Conservation (phyloP, 2,797 vertebrate species). For the Acridotheres tristis region DNA sequence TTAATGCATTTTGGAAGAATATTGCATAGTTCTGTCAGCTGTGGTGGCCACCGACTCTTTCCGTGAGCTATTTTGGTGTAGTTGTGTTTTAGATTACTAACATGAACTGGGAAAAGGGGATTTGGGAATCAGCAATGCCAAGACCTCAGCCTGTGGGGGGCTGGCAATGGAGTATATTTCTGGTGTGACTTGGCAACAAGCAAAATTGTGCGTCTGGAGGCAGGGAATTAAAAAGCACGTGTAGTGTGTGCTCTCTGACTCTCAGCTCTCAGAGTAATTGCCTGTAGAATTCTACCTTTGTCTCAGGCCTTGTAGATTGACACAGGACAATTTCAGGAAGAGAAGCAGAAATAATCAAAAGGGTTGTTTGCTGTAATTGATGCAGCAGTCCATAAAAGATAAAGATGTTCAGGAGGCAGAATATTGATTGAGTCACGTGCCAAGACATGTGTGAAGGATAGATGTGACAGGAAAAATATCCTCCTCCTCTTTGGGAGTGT, state of each 20-base stretch:
- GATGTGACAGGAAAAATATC: conserved; percentile 26
- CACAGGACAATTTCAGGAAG: conserved; percentile 3
- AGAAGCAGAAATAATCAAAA: background rate
- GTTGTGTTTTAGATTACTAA: conserved; percentile 3
- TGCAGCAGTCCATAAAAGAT: conserved; percentile 4
- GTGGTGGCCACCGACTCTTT: background rate
- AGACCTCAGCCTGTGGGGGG: background rate
- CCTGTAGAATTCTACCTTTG: conserved; percentile 15
- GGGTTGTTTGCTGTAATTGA: background rate
- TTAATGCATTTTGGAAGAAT: background rate
- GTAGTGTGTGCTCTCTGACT: background rate
- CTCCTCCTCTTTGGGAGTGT: background rate
- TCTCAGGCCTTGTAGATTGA: background rate
- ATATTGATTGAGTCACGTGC: conserved; percentile 10
- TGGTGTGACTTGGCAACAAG: conserved; percentile 24
- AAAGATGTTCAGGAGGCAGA: conserved; percentile 21
- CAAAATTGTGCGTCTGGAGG: background rate
- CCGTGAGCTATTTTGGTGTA: background rate
- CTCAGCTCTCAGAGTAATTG: conserved; percentile 18
- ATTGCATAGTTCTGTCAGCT: background rate
- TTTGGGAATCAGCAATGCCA: background rate
- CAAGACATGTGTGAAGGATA: background rate
- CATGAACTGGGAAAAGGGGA: background rate
- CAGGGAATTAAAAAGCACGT: conserved; percentile 31
- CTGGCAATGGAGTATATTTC: background rate